A percentile compares a stretch with the other conserved stretches of the same genome.
These are phyloP conservation scores for Ictalurus punctatus DNA, from an alignment of 2,113 vertebrate species.

Conservation along the genomic window DNA sequence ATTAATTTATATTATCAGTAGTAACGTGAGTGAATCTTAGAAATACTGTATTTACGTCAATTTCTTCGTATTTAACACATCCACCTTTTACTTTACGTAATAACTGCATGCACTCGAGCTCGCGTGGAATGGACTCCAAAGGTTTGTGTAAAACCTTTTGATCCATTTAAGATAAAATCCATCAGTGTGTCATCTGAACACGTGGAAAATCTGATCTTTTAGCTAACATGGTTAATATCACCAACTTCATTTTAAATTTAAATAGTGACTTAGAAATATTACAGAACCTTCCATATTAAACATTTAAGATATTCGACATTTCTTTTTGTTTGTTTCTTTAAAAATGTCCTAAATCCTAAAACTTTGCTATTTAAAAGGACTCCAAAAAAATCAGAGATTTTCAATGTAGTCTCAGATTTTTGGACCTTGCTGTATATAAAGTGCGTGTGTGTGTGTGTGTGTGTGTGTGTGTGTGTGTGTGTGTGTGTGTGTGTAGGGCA, in stretches of 20 bases:
- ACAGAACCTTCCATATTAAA: neutral
- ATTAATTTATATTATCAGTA: neutral
- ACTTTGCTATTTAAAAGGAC: neutral
- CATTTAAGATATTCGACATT: neutral
- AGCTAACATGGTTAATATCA: neutral
- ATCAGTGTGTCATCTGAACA: too few relatives aligned
- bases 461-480: constrained; percentile 8
- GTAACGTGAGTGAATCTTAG: neutral
- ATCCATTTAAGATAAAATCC: too few relatives aligned
- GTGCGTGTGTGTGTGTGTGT: neutral
- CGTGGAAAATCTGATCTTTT: too few relatives aligned
- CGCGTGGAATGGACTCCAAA: neutral
- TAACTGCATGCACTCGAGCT: neutral
- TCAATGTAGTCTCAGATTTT: neutral
- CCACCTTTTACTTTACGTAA: too few relatives aligned
- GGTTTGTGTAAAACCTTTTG: neutral
- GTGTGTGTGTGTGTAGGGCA: constrained; percentile 5
- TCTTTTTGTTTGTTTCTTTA: neutral
- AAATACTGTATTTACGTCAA: neutral
- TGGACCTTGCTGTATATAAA: neutral
- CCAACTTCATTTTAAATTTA: neutral
- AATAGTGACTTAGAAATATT: neutral
- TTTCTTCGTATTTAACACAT: neutral
- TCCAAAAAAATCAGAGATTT: neutral
- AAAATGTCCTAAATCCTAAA: neutral